Conservation (phyloP, 2,888 invertebrate genomes). For the Drepana falcataria region DNA sequence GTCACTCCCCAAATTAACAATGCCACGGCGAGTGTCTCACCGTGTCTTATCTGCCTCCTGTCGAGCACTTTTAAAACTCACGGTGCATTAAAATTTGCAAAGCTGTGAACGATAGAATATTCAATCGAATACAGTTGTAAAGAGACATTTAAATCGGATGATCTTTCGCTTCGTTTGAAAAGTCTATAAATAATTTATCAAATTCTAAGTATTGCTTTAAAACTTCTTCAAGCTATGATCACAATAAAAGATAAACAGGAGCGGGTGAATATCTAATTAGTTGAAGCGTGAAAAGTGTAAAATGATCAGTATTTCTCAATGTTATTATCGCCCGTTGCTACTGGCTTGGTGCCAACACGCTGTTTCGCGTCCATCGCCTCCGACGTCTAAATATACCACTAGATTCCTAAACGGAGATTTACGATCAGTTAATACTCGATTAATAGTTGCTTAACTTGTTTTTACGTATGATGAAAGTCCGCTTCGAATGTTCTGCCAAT, state of each 20-base stretch:
- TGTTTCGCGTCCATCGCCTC: constrained; percentile 43
- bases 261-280: too few species aligned
- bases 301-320: constrained; percentile 6
- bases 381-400: constrained; percentile 33
- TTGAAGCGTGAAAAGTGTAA: too few species aligned
- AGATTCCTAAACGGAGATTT: constrained; percentile 34
- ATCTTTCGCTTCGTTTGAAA: too few species aligned
- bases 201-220: too few species aligned
- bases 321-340: constrained; percentile 17
- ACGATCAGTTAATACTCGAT: constrained; percentile 48
- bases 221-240: too few species aligned
- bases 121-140: too few species aligned
- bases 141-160: too few species aligned
- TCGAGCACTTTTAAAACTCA: constrained; percentile 5
- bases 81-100: neutral
- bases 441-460: constrained; percentile 16
- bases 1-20: constrained; percentile 3
- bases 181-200: too few species aligned
- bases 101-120: neutral
- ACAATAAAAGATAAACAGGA: too few species aligned
- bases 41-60: constrained; percentile 13
- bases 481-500: neutral
- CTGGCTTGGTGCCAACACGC: constrained; percentile 39
- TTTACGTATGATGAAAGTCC: neutral
- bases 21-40: constrained; percentile 4